Evolutionary conservation across 2,797 vertebrate species (phyloP).

Genomic region (Tadarida brasiliensis): DNA sequence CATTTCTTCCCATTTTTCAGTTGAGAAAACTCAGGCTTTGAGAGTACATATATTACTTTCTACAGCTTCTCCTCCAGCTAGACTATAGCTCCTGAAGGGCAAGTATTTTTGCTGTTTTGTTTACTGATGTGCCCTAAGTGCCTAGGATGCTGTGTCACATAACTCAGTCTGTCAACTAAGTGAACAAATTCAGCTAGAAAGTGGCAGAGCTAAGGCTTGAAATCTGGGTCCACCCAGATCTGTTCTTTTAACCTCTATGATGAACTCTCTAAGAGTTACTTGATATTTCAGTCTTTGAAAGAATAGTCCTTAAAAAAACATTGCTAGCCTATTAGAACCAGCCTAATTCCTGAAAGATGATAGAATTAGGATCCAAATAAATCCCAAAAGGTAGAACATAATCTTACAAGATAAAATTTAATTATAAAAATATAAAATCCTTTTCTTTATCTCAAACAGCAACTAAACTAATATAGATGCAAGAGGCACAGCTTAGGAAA

Average conservation of each 20-base stretch:
- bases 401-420: conserved; percentile 29
- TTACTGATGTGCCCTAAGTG: not conserved
- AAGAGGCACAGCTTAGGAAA: conserved; percentile 40
- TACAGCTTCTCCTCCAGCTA: not conserved
- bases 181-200: conserved; percentile 8
- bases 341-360: conserved; percentile 34
- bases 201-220: not conserved
- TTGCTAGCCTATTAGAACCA: conserved; percentile 20
- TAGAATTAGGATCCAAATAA: not conserved
- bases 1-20: not conserved
- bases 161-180: not conserved
- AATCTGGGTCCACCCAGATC: not conserved
- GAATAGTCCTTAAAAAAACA: conserved; percentile 4
- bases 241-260: not conserved
- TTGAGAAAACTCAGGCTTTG: not conserved
- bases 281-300: conserved; percentile 46
- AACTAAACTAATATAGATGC: conserved; percentile 35
- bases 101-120: conserved; percentile 5
- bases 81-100: not conserved
- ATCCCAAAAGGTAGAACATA: conserved; percentile 13
- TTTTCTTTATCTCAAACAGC: conserved; percentile 53
- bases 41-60: not conserved
- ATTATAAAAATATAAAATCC: not conserved
- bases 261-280: not conserved
- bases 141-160: not conserved